phyloP scores from a whole-genome alignment of 2,888 invertebrate genomes.

The Gnatocerus cornutus region DNA sequence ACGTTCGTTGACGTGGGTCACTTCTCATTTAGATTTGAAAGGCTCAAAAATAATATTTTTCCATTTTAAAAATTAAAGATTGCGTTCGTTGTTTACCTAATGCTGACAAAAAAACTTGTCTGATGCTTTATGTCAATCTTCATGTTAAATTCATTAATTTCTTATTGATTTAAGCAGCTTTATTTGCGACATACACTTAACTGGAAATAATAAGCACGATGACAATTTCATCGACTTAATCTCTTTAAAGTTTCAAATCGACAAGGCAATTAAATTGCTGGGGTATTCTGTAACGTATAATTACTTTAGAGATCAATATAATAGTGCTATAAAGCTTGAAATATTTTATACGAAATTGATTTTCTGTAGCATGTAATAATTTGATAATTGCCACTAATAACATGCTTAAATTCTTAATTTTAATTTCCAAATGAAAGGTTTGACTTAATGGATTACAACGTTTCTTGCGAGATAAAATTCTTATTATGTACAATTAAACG shows the following conservation, averaged over 20 bases:
- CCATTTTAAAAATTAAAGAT: neutral
- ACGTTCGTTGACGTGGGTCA: conserved; percentile 7
- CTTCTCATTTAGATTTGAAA: conserved; percentile 5
- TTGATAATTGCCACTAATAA: conserved; percentile 4
- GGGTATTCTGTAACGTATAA: neutral
- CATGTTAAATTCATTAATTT: too few relatives aligned
- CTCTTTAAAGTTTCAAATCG: neutral
- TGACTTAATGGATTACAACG: neutral
- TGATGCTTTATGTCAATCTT: too few relatives aligned
- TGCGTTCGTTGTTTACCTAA: too few relatives aligned
- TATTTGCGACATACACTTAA: neutral
- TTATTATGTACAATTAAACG: too few relatives aligned
- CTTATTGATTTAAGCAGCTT: too few relatives aligned
- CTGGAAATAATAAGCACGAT: neutral
- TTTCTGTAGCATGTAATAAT: neutral
- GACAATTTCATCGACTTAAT: conserved; percentile 2
- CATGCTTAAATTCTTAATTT: conserved; percentile 10
- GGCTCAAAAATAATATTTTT: conserved; percentile 8
- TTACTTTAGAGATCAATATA: conserved; percentile 17
- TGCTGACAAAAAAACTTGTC: too few relatives aligned
- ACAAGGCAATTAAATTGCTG: neutral
- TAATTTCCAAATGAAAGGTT: conserved; percentile 14
- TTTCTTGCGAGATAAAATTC: neutral
- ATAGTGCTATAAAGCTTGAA: neutral
- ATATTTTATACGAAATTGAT: conserved; percentile 18